These are phyloP conservation scores for Rhinolophus sinicus DNA, from an alignment of 2,113 vertebrate species.

Conservation along the genomic window DNA sequence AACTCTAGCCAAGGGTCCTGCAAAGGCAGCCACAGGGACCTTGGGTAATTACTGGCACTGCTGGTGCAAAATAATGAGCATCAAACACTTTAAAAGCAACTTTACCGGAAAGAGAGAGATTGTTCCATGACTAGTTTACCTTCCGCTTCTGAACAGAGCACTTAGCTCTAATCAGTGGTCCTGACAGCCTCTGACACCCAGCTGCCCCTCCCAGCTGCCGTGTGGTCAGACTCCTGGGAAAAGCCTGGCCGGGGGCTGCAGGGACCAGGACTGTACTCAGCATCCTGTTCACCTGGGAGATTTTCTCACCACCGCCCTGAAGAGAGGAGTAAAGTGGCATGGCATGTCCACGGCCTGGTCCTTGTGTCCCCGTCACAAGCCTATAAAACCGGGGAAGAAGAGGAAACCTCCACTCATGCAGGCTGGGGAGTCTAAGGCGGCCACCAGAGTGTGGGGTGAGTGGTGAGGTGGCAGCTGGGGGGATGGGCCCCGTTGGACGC, in stretches of 20 bases:
- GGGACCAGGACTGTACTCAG: background rate
- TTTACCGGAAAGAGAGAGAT: conserved; percentile 31
- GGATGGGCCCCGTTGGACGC: background rate
- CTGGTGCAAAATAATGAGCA: conserved; percentile 51
- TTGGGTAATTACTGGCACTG: conserved; percentile 38
- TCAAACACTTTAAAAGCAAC: background rate
- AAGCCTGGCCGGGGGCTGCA: background rate
- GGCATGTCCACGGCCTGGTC: background rate
- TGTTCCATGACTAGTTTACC: background rate
- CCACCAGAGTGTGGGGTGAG: background rate
- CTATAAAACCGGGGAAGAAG: background rate
- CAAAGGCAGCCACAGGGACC: background rate
- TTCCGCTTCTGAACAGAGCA: background rate
- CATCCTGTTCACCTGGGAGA: background rate
- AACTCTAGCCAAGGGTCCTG: background rate
- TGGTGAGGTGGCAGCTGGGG: background rate
- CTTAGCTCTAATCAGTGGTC: background rate
- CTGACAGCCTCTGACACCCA: background rate
- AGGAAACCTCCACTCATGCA: background rate
- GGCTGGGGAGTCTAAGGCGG: background rate
- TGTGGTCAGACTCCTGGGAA: background rate
- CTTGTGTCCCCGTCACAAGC: background rate
- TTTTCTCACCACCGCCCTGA: background rate
- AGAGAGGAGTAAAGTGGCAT: background rate
- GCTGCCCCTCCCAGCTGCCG: background rate